Conservation (phyloP, 2,888 invertebrate species). For the Melanargia galathea region DNA sequence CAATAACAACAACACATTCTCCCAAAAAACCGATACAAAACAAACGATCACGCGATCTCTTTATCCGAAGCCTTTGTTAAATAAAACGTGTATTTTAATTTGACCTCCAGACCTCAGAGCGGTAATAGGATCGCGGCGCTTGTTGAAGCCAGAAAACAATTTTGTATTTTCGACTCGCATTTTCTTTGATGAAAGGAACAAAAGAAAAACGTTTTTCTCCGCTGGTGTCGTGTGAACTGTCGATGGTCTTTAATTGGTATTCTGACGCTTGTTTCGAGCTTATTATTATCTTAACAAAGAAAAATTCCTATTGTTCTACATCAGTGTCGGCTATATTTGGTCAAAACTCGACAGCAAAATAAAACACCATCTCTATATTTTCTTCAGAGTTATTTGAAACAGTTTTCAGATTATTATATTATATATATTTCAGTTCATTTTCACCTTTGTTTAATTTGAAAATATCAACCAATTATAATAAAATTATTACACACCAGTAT, state of each 20-base stretch:
- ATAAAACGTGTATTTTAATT: slow-evolving; percentile 13
- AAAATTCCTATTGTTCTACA: neutral
- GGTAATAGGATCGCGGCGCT: slow-evolving; percentile 10
- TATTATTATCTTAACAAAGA: neutral
- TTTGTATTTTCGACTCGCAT: slow-evolving; percentile 10
- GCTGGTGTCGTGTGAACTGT: slow-evolving; percentile 1
- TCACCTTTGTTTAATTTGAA: too few species aligned
- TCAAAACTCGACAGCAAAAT: neutral
- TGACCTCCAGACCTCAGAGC: neutral
- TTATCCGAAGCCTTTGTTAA: slow-evolving; percentile 8
- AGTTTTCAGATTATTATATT: too few species aligned
- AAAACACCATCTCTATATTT: neutral
- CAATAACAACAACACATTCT: neutral
- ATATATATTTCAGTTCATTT: too few species aligned
- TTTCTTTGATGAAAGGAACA: slow-evolving; percentile 15
- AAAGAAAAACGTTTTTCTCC: slow-evolving; percentile 12
- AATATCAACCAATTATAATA: too few species aligned
- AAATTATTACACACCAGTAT: too few species aligned
- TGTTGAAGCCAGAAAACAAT: slow-evolving; percentile 3
- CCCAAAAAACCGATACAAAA: neutral
- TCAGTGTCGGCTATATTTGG: neutral
- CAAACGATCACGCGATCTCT: slow-evolving; percentile 12
- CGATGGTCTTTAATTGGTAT: slow-evolving; percentile 13
- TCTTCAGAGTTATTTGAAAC: neutral
- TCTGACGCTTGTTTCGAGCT: neutral